Conservation (phyloP, 2,888 invertebrate genomes). For the Crocallis elinguaria region DNA sequence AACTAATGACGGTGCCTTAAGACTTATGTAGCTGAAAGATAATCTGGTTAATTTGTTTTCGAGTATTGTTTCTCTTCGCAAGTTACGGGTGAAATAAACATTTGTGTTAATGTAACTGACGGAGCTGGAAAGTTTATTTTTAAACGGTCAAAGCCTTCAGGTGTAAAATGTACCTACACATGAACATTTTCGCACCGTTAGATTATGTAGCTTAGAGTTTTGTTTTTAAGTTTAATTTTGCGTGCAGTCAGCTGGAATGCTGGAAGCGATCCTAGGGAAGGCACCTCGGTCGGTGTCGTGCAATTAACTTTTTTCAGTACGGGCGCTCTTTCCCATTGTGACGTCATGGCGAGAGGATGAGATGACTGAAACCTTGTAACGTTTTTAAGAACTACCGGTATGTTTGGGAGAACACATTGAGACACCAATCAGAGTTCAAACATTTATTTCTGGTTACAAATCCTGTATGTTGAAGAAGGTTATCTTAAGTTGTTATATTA, state of each 20-base stretch:
- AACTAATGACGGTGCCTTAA: slow-evolving; percentile 54
- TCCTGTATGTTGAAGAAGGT: no score
- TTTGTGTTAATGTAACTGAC: slow-evolving; percentile 18
- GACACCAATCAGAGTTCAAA: no score
- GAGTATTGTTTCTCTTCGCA: slow-evolving; percentile 29
- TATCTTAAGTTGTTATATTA: no score
- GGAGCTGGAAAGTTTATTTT: slow-evolving; percentile 39
- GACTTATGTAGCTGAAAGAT: slow-evolving; percentile 41
- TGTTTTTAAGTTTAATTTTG: slow-evolving; percentile 44
- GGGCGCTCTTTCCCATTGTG: slow-evolving; percentile 66
- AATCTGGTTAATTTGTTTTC: slow-evolving; percentile 37
- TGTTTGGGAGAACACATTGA: no score
- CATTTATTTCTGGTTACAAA: no score
- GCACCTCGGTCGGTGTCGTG: slow-evolving; percentile 58
- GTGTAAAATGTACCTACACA: slow-evolving; percentile 52
- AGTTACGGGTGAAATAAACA: slow-evolving; percentile 23
- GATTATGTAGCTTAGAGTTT: slow-evolving; percentile 36
- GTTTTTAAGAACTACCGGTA: no score
- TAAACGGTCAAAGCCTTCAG: slow-evolving; percentile 49
- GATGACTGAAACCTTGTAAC: slow-evolving; percentile 62
- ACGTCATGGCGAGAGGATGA: slow-evolving; percentile 63
- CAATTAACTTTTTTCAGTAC: slow-evolving; percentile 78
- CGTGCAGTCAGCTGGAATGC: slow-evolving; percentile 46
- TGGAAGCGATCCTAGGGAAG: slow-evolving; percentile 57
- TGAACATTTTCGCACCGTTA: slow-evolving; percentile 39